Percentiles rank a stretch among this genome's conserved stretches.
These are phyloP conservation scores for Drosophila sucinea DNA, from an alignment of 1,140 invertebrate genomes.

Conservation along the genomic window DNA sequence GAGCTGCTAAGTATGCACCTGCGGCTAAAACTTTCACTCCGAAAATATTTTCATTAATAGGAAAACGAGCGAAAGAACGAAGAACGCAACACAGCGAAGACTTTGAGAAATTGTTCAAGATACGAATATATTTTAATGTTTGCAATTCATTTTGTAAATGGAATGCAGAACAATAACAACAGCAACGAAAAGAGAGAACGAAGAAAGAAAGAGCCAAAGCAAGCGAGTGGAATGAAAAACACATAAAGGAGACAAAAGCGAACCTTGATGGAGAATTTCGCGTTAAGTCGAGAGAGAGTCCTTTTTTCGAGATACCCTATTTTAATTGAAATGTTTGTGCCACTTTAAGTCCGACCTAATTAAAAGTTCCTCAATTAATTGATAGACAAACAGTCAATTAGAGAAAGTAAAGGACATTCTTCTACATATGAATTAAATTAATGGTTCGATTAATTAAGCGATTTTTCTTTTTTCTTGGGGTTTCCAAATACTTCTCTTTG, in stretches of 20 bases:
- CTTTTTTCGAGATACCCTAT: not conserved
- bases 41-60: conserved; percentile 60
- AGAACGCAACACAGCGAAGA: not conserved
- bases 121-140: conserved; percentile 45
- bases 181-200: not conserved
- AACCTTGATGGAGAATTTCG: not conserved
- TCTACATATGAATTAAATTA: too few species aligned
- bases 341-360: too few species aligned
- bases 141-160: conserved; percentile 66
- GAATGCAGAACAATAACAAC: conserved; percentile 30
- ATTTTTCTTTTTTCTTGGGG: too few species aligned
- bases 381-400: too few species aligned
- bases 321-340: not conserved
- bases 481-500: too few species aligned
- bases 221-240: conserved; percentile 2
- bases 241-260: not conserved
- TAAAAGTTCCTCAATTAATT: too few species aligned
- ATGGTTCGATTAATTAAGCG: too few species aligned
- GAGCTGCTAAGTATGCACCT: conserved; percentile 58
- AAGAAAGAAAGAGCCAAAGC: not conserved
- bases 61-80: not conserved
- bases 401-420: too few species aligned
- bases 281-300: not conserved
- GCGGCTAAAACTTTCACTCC: conserved; percentile 56
- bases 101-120: conserved; percentile 28